These are phyloP conservation scores for Gracilinanus agilis DNA, from an alignment of 2,113 vertebrate genomes.

Conservation along the genomic window DNA sequence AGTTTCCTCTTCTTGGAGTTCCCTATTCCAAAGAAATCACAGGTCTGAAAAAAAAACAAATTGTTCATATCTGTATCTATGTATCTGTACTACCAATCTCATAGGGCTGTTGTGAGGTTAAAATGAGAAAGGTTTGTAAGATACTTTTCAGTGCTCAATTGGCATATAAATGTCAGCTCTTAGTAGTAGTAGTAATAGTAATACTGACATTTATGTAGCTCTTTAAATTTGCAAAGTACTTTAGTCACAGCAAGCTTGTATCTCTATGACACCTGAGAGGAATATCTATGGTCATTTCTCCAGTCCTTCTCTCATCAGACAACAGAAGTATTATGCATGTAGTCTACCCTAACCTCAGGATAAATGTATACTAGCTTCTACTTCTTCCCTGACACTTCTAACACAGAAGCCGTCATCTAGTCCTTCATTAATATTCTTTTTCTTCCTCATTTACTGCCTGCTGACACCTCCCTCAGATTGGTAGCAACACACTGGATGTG, in stretches of 20 bases:
- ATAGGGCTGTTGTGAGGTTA: background rate
- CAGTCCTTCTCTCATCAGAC: background rate
- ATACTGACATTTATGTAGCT: background rate
- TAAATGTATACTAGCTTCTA: background rate
- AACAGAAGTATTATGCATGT: background rate
- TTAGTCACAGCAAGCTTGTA: background rate
- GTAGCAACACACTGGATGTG: background rate
- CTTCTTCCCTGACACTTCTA: background rate
- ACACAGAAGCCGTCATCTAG: too few species aligned
- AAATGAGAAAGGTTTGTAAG: background rate
- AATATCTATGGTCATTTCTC: background rate
- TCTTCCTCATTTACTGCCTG: background rate
- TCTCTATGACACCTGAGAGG: background rate
- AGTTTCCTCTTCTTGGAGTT: background rate
- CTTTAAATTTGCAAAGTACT: background rate
- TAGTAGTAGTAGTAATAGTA: background rate
- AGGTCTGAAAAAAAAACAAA: background rate
- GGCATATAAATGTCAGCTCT: background rate
- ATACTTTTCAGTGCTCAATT: background rate
- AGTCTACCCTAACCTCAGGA: background rate
- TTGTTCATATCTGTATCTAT: background rate
- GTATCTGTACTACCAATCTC: background rate
- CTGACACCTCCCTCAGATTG: conserved; percentile 24
- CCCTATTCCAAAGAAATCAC: background rate
- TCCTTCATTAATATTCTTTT: background rate